A percentile compares a stretch with the other conserved stretches of the same genome.
These are phyloP conservation scores for Hippocampus mohnikei DNA, from an alignment of 2,113 vertebrate species.

Conservation along the genomic window DNA sequence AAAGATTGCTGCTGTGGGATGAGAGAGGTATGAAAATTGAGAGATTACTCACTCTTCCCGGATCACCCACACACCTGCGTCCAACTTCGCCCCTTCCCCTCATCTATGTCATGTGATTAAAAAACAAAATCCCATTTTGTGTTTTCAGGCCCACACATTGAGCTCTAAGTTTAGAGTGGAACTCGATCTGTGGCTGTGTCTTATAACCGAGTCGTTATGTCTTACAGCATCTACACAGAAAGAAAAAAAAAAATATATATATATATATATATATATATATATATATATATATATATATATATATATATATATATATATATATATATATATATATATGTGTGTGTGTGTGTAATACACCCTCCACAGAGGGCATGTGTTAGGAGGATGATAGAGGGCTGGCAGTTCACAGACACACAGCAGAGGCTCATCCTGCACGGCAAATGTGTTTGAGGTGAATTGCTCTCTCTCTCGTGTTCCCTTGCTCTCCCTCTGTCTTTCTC, in stretches of 20 bases:
- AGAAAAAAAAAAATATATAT: constrained; percentile 35
- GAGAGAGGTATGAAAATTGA: constrained; percentile 53
- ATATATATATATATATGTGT: constrained; percentile 11
- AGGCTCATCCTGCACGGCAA: constrained; percentile 71
- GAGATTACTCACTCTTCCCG: constrained; percentile 58
- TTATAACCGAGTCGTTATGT: constrained; percentile 54
- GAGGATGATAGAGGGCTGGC: constrained; percentile 69
- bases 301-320: constrained; percentile 12
- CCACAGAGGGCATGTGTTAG: constrained; percentile 69
- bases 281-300: background rate
- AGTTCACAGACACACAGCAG: constrained; percentile 70
- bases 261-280: constrained; percentile 19
- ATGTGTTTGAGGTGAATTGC: constrained; percentile 64
- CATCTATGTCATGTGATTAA: constrained; percentile 44
- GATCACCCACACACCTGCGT: constrained; percentile 30
- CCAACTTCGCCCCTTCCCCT: constrained; percentile 17
- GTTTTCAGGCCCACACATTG: constrained; percentile 42
- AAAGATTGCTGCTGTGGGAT: constrained; percentile 62
- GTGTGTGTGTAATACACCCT: constrained; percentile 28
- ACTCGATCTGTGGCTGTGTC: constrained; percentile 58
- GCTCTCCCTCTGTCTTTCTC: background rate
- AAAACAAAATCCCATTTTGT: constrained; percentile 58
- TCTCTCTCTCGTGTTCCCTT: constrained; percentile 34
- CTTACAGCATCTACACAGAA: constrained; percentile 48
- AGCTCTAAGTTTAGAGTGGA: constrained; percentile 49